Conservation (phyloP, 64 coral and sea anemone species). For the Trachythela sp. region DNA sequence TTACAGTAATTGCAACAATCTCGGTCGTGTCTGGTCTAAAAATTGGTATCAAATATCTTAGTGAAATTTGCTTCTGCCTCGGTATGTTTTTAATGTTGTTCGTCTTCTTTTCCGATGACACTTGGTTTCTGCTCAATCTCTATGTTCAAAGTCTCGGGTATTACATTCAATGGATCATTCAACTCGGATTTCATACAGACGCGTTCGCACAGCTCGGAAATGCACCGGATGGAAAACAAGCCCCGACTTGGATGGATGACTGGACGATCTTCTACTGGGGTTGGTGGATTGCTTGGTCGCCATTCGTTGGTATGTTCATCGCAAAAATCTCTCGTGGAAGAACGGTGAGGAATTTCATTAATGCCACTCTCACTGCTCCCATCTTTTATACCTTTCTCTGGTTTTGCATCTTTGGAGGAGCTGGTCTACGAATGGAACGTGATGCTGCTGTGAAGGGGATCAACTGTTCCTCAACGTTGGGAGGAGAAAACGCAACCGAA, state of each 20-base stretch:
- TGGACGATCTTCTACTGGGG: constrained; percentile 26
- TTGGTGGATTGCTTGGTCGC: constrained; percentile 19
- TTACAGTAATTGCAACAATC: background rate
- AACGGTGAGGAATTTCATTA: constrained; percentile 8
- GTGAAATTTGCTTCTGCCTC: background rate
- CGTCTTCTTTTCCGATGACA: background rate
- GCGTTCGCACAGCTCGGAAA: constrained; percentile 12
- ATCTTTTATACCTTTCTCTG: constrained; percentile 1
- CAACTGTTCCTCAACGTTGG: background rate
- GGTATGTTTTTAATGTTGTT: constrained; percentile 1
- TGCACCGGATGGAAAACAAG: constrained; percentile 18
- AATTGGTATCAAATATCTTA: background rate
- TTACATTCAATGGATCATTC: background rate
- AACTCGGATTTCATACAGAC: constrained; percentile 8
- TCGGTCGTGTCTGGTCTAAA: constrained; percentile 7
- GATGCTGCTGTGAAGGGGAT: background rate
- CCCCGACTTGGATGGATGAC: background rate
- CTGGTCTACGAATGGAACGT: constrained; percentile 5
- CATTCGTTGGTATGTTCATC: constrained; percentile 18
- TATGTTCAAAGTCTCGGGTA: constrained; percentile 12
- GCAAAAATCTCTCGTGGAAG: constrained; percentile 10
- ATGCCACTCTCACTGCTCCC: background rate
- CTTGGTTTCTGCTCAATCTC: constrained; percentile 10
- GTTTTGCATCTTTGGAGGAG: constrained; percentile 17
- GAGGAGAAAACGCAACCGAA: background rate